Percentiles rank a stretch among this genome's conserved stretches.
These are phyloP conservation scores for Dryomyza anilis DNA, from an alignment of 2,888 invertebrate genomes.

Conservation along the genomic window DNA sequence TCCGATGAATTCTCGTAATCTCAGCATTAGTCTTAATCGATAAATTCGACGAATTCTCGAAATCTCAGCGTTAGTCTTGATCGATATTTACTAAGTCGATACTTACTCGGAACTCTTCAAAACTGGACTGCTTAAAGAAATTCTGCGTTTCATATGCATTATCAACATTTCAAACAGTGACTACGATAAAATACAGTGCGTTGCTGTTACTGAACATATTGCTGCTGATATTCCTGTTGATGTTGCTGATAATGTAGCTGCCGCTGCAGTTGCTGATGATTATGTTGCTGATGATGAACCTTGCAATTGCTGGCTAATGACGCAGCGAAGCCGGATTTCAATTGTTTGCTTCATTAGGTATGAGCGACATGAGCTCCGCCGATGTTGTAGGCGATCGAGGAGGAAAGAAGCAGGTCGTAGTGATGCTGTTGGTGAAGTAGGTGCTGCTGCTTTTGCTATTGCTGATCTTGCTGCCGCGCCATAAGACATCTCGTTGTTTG, in stretches of 20 bases:
- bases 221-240: background rate
- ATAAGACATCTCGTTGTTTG: background rate
- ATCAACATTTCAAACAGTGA: background rate
- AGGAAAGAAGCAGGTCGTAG: background rate
- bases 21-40: too few relatives aligned
- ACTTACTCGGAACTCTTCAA: too few relatives aligned
- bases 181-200: background rate
- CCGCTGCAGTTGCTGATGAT: background rate
- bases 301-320: background rate
- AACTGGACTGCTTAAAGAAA: too few relatives aligned
- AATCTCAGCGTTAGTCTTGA: too few relatives aligned
- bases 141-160: too few relatives aligned
- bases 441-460: too few relatives aligned
- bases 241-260: background rate
- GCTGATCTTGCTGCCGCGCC: too few relatives aligned
- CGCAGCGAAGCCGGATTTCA: constrained; percentile 16
- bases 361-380: background rate
- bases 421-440: too few relatives aligned
- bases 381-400: background rate
- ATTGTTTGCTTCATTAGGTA: constrained; percentile 18
- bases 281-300: background rate
- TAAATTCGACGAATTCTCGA: too few relatives aligned
- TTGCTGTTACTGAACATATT: background rate
- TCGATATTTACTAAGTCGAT: too few relatives aligned
- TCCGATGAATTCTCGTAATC: too few relatives aligned